Percentiles rank a stretch among this genome's conserved stretches.
These are phyloP conservation scores for Amphiprion clarkii DNA, from an alignment of 2,797 vertebrate species.

Conservation along the genomic window DNA sequence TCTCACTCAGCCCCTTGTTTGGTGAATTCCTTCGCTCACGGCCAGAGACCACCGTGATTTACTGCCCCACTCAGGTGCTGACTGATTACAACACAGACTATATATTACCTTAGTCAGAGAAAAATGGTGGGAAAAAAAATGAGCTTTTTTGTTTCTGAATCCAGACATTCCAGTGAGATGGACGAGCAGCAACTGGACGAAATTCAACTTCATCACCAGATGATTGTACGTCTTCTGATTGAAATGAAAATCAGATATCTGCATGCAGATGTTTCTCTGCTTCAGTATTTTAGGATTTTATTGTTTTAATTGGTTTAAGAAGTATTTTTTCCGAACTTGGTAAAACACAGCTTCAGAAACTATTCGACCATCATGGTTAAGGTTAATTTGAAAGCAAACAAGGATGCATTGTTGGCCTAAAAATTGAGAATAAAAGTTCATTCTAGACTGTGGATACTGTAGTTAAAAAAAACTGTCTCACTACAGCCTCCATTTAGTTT, in stretches of 20 bases:
- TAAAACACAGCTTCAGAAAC: background rate
- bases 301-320: background rate
- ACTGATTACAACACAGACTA: conserved; percentile 42
- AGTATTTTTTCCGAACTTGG: background rate
- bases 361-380: background rate
- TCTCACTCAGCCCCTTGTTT: conserved; percentile 76
- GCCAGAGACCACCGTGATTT: conserved; percentile 62
- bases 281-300: conserved; percentile 1
- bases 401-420: background rate
- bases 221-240: conserved; percentile 13
- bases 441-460: background rate
- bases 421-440: background rate
- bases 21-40: conserved; percentile 74
- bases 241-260: conserved; percentile 20
- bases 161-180: conserved; percentile 51
- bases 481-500: background rate
- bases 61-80: conserved; percentile 62
- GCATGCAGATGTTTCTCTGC: conserved; percentile 11
- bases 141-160: conserved; percentile 13
- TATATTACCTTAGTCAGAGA: conserved; percentile 48
- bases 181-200: conserved; percentile 23
- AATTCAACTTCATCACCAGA: conserved; percentile 25
- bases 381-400: background rate
- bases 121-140: conserved; percentile 37
- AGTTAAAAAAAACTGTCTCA: no score